phyloP scores from a whole-genome alignment of 2,888 invertebrate genomes.

The Apotomis turbidana region DNA sequence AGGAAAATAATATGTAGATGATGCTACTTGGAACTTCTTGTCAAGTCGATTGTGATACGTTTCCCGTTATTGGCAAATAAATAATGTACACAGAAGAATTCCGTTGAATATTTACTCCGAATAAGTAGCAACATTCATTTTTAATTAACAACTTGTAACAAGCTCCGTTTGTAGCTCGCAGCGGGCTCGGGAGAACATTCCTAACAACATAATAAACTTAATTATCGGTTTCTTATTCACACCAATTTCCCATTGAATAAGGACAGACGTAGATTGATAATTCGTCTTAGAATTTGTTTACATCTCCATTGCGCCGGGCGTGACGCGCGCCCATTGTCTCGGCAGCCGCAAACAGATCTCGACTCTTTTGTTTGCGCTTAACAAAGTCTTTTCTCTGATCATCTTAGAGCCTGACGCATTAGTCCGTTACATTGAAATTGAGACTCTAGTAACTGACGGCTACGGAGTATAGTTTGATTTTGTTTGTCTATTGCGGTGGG shows the following conservation, averaged over 20 bases:
- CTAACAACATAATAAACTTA: slow-evolving; percentile 39
- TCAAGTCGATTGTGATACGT: background rate
- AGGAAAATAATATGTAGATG: too few relatives aligned
- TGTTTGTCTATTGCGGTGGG: slow-evolving; percentile 27
- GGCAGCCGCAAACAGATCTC: slow-evolving; percentile 16
- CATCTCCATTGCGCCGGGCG: slow-evolving; percentile 39
- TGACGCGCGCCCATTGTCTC: slow-evolving; percentile 38
- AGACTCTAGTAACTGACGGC: background rate
- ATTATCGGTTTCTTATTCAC: slow-evolving; percentile 41
- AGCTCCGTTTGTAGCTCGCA: slow-evolving; percentile 22
- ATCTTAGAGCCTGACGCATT: background rate
- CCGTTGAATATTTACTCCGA: slow-evolving; percentile 15
- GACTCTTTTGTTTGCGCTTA: slow-evolving; percentile 14
- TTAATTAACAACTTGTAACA: slow-evolving; percentile 25
- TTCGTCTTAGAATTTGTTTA: slow-evolving; percentile 42
- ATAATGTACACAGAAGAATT: slow-evolving; percentile 5
- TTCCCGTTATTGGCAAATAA: background rate
- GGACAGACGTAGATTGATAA: slow-evolving; percentile 41
- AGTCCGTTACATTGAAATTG: background rate
- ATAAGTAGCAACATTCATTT: slow-evolving; percentile 25
- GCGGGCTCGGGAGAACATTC: slow-evolving; percentile 29
- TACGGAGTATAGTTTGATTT: background rate
- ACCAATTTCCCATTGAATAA: slow-evolving; percentile 38
- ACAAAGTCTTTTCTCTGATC: slow-evolving; percentile 10
- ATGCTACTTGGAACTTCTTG: too few relatives aligned